Conservation (phyloP, 2,113 vertebrate species). For the Seriola aureovittata region DNA sequence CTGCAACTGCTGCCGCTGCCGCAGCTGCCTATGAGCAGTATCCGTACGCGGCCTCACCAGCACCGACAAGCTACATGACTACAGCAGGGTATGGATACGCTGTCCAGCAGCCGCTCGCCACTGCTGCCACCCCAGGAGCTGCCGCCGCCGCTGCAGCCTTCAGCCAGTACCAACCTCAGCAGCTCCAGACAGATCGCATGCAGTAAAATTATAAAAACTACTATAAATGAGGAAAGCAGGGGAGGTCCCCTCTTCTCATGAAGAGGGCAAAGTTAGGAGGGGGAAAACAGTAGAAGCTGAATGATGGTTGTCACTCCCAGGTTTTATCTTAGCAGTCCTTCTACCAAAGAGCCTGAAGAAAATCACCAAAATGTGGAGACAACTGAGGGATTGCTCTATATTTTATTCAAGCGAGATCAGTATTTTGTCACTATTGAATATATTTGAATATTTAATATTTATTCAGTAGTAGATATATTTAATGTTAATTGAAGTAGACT, state of each 20-base stretch:
- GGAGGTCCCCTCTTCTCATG: constrained; percentile 30
- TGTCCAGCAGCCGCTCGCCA: constrained; percentile 92
- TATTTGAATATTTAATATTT: constrained; percentile 76
- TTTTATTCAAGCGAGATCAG: constrained; percentile 89
- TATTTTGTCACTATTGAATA: constrained; percentile 69
- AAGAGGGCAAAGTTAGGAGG: constrained; percentile 20
- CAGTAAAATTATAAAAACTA: constrained; percentile 76
- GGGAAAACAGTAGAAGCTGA: background rate
- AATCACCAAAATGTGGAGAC: constrained; percentile 84
- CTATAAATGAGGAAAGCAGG: constrained; percentile 14
- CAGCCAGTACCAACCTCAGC: constrained; percentile 95
- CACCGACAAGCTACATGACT: constrained; percentile 91
- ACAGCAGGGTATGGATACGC: constrained; percentile 93
- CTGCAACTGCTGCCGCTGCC: constrained; percentile 84
- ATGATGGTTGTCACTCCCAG: constrained; percentile 35
- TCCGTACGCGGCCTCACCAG: constrained; percentile 93
- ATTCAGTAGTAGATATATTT: constrained; percentile 65
- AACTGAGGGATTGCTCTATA: constrained; percentile 85
- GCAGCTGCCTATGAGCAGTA: constrained; percentile 93
- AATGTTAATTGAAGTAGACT: constrained; percentile 57
- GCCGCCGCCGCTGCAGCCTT: constrained; percentile 90
- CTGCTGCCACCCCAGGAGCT: constrained; percentile 86
- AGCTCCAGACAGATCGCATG: constrained; percentile 95
- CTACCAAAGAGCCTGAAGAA: constrained; percentile 71
- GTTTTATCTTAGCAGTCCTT: constrained; percentile 53